phyloP scores from a whole-genome alignment of 2,797 vertebrate species.

The Lacerta bilineata region DNA sequence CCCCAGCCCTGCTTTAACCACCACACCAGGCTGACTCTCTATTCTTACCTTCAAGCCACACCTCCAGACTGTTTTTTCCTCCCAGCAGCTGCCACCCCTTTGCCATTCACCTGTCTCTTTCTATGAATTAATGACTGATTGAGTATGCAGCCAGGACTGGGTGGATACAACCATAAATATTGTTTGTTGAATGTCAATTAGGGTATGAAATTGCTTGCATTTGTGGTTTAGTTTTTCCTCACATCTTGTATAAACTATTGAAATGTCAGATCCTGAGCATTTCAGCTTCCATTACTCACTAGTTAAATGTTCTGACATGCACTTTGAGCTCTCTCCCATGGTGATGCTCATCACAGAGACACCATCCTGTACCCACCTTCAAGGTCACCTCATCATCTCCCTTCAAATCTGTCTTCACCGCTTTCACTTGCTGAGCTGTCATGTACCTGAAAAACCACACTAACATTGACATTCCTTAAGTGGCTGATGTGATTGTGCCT shows the following conservation, averaged over 20 bases:
- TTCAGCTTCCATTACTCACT: conserved; percentile 32
- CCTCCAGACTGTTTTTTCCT: neutral
- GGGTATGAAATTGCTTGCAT: neutral
- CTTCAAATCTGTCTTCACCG: neutral
- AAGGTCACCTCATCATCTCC: conserved; percentile 13
- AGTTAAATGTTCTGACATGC: conserved; percentile 12
- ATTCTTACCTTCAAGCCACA: neutral
- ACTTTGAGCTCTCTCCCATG: conserved; percentile 20
- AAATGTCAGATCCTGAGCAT: conserved; percentile 17
- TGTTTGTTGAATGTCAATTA: conserved; percentile 39
- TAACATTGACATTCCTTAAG: neutral
- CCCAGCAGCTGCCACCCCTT: neutral
- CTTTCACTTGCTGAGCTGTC: neutral
- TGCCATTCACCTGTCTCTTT: conserved; percentile 22
- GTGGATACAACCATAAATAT: neutral
- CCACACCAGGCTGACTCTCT: too few relatives aligned
- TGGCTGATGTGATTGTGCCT: neutral
- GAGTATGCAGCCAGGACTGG: neutral
- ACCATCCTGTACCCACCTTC: neutral
- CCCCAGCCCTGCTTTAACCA: too few relatives aligned
- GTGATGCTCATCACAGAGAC: neutral
- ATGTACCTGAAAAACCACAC: neutral
- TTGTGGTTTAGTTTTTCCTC: conserved; percentile 1
- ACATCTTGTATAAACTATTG: conserved; percentile 13
- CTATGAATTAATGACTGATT: conserved; percentile 19